Base-by-base conservation (phyloP, 2,888 invertebrate genomes). In the Ornithoptera alexandrae region DNA sequence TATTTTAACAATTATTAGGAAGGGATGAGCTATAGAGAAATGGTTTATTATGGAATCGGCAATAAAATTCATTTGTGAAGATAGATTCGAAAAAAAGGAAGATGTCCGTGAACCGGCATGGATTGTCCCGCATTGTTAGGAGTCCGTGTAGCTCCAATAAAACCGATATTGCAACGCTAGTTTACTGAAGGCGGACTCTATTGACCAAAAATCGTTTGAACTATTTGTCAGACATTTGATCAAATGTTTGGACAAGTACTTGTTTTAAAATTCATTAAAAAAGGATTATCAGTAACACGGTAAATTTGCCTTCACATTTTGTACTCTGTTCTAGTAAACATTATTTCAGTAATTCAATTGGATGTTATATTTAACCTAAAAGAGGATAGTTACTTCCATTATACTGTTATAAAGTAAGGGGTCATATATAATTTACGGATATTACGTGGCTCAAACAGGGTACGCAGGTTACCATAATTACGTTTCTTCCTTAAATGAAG, bases 401-500 rank as follows among this genome's bases (percentile, higher is more conserved):
- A 53, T 36, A 30, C 20, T 22, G 3, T 46, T 12, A 18, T 18
- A 50, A 50, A 50, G 50, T 50, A 5, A 50, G 30, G 24, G 46
- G 30, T 50, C 50, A 42, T 67, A 61, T 53, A 67, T 67, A 53
- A 61, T 61, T 67, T 20, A 61, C 20, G 18, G 18, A 61, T 56
- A 67, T 67, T 36, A 61, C 67, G 60, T 39, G 53, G 61, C 61
- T 61, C 53, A 61, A 66, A 50, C 24, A 50, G 50, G 36, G 61
- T 39, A 67, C 67, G 56, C 36, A 20, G 61, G 53, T 61, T 53
- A 22, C 60, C 30, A 53, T 67, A 67, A 67, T 67, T 67, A 61
- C 53, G 17, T 67, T 67, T 61, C 67, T 61, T 67, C 67, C 36
- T 53, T 61, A 50, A 60, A 61, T 56, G 67, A 60, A 53, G 60